Conservation (phyloP, 2,113 vertebrate genomes). For the Chrysemys picta region DNA sequence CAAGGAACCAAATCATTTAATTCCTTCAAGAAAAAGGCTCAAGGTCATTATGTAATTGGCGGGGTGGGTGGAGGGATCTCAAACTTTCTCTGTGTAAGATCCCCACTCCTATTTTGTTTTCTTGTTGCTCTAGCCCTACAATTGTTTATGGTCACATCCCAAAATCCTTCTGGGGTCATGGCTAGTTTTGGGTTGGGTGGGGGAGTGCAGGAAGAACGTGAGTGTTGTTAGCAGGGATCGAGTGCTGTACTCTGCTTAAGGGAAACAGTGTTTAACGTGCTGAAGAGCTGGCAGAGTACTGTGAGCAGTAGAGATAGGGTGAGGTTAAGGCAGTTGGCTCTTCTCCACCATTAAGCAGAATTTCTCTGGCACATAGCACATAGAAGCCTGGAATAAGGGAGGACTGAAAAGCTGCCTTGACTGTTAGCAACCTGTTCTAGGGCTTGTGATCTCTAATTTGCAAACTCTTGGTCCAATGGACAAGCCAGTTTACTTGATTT, state of each 20-base stretch:
- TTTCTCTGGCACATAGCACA: background rate
- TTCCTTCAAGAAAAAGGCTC: background rate
- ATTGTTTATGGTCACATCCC: background rate
- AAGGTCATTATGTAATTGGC: background rate
- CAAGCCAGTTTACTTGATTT: background rate
- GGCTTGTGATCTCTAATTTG: background rate
- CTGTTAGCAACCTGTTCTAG: background rate
- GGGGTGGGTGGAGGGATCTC: background rate
- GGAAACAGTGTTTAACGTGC: background rate
- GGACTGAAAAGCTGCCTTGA: background rate
- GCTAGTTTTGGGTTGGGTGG: background rate
- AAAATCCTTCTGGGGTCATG: background rate
- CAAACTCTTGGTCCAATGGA: background rate
- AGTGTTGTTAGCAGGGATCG: background rate
- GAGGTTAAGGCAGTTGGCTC: background rate
- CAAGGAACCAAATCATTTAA: background rate
- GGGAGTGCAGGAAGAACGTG: background rate
- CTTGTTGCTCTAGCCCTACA: background rate
- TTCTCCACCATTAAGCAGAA: background rate
- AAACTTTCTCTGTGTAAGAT: background rate
- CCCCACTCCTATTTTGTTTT: background rate
- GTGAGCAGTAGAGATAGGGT: background rate
- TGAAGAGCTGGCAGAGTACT: background rate
- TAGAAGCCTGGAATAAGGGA: background rate
- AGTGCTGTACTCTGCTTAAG: background rate